Conservation (phyloP, 2,113 vertebrate species). For the Tragelaphus scriptus region DNA sequence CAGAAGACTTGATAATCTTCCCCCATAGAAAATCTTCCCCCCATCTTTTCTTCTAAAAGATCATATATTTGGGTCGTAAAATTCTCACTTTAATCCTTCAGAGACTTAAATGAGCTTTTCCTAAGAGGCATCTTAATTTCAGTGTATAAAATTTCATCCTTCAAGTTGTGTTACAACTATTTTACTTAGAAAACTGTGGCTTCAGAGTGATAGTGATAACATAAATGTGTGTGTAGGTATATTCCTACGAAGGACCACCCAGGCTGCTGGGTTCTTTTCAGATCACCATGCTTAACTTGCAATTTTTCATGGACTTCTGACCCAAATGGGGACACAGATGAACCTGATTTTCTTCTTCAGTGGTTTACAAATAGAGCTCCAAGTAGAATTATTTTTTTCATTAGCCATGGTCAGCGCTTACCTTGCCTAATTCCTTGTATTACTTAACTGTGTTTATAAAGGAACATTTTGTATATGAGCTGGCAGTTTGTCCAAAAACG, state of each 20-base stretch:
- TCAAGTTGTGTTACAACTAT: neutral
- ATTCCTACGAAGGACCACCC: neutral
- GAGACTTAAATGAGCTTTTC: neutral
- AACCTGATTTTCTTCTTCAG: neutral
- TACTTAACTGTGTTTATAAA: neutral
- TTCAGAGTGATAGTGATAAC: neutral
- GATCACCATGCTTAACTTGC: neutral
- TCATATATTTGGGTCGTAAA: neutral
- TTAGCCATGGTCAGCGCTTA: neutral
- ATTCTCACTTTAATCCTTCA: neutral
- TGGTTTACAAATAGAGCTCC: neutral
- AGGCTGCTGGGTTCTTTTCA: neutral
- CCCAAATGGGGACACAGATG: neutral
- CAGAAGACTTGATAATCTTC: neutral
- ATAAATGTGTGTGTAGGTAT: neutral
- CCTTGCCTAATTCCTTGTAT: neutral
- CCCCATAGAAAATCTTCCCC: neutral
- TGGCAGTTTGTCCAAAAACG: neutral
- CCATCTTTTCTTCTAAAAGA: neutral
- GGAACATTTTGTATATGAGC: neutral
- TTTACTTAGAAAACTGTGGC: neutral
- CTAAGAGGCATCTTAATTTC: neutral
- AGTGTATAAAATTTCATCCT: neutral
- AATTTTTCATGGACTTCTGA: constrained; percentile 3
- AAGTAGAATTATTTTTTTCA: neutral